Evolutionary conservation across 2,797 vertebrate species (phyloP).

Genomic region (Catharus ustulatus): DNA sequence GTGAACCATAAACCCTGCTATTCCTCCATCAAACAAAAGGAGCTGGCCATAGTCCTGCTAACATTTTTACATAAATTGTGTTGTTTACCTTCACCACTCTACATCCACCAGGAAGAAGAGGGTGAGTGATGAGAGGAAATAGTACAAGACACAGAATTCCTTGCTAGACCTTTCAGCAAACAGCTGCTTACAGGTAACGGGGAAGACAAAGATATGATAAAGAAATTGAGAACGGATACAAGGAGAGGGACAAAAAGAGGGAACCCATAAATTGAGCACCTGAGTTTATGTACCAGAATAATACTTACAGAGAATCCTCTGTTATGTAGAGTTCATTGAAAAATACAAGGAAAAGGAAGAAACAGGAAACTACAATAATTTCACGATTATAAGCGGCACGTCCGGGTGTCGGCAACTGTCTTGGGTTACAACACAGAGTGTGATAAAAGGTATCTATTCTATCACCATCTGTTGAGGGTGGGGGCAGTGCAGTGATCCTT

Average conservation of each 20-base stretch:
- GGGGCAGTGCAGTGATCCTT: no score
- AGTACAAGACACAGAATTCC: neutral
- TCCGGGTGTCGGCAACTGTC: no score
- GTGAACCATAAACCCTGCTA: neutral
- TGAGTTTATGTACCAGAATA: neutral
- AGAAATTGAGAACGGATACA: neutral
- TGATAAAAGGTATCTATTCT: no score
- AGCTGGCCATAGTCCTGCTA: neutral
- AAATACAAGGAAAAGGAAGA: neutral
- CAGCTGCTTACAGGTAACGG: neutral
- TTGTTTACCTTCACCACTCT: neutral
- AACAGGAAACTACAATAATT: neutral
- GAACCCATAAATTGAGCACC: neutral
- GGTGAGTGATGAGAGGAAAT: neutral
- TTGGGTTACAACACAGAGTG: no score
- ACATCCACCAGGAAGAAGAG: neutral
- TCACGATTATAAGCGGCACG: no score
- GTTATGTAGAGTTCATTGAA: neutral
- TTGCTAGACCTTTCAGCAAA: neutral
- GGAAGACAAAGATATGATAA: neutral
- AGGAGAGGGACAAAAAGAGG: accelerated
- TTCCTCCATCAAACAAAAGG: neutral
- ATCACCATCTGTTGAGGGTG: no score
- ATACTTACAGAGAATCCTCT: neutral
- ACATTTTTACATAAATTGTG: neutral